phyloP scores from a whole-genome alignment of 2,888 invertebrate species.

The Ephialtes manifestator region DNA sequence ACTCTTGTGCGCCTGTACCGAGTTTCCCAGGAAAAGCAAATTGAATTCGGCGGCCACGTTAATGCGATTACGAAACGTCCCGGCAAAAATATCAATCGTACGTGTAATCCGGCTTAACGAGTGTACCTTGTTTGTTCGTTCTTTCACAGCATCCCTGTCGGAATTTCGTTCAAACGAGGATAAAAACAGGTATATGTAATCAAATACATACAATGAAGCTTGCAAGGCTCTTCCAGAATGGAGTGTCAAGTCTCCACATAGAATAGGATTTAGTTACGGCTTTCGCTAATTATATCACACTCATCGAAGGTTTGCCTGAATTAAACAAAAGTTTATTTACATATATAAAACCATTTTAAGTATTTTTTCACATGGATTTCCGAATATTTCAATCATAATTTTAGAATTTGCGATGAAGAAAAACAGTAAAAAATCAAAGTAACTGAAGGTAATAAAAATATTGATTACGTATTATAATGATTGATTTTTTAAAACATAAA shows the following conservation, averaged over 20 bases:
- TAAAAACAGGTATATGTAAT: conserved; percentile 23
- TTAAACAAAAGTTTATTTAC: too few species aligned
- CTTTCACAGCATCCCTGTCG: conserved; percentile 14
- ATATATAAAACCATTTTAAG: too few species aligned
- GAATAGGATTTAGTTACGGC: background rate
- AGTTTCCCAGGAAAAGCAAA: conserved; percentile 76
- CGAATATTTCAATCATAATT: too few species aligned
- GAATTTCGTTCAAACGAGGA: conserved; percentile 18
- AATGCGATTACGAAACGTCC: conserved; percentile 80
- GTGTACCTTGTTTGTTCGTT: conserved; percentile 75
- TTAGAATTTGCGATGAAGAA: too few species aligned
- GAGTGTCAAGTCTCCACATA: background rate
- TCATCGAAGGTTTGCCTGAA: background rate
- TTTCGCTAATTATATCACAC: background rate
- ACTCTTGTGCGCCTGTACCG: conserved; percentile 43
- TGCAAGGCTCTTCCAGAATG: background rate
- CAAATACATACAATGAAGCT: background rate
- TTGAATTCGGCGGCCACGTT: conserved; percentile 81
- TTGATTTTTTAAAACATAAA: too few species aligned
- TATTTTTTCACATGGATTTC: too few species aligned
- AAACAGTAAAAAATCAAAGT: too few species aligned
- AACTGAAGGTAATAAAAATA: too few species aligned
- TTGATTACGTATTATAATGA: too few species aligned
- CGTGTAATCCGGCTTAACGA: conserved; percentile 82
- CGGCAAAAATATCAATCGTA: conserved; percentile 81